Conservation (phyloP, 2,888 invertebrate genomes). For the Nudaria mundana region DNA sequence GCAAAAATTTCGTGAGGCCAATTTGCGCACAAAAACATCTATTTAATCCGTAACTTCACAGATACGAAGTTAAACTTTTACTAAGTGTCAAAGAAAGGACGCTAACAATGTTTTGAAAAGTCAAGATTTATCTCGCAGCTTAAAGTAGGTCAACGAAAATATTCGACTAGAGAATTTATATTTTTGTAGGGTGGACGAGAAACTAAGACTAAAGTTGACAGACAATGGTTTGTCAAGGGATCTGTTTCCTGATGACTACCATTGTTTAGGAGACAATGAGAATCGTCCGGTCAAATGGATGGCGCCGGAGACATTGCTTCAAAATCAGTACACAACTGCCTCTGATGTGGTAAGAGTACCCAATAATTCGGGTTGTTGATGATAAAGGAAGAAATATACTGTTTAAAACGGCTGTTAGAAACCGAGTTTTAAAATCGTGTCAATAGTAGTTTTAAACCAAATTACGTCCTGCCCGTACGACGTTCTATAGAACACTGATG, state of each 20-base stretch:
- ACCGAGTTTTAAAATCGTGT: no score
- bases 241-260: conserved; percentile 95
- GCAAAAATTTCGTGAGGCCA: no score
- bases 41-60: conserved; percentile 17
- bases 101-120: conserved; percentile 23
- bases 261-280: conserved; percentile 95
- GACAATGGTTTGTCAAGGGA: conserved; percentile 95
- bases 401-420: no score
- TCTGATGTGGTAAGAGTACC: conserved; percentile 94
- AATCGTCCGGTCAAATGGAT: conserved; percentile 97
- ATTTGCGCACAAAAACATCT: conserved; percentile 6
- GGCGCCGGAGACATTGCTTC: conserved; percentile 91
- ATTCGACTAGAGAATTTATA: conserved; percentile 6
- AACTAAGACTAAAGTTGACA: conserved; percentile 90
- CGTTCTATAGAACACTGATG: no score
- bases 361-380: no score
- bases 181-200: conserved; percentile 84
- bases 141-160: conserved; percentile 26
- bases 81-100: conserved; percentile 21
- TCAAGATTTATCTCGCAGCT: conserved; percentile 16
- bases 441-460: no score
- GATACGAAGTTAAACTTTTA: conserved; percentile 23
- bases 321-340: conserved; percentile 90
- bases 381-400: no score
- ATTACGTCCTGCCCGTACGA: no score